Percentiles rank a stretch among this genome's conserved stretches.
These are phyloP conservation scores for Acanthosepion lycidas DNA, from an alignment of 2,888 invertebrate genomes.

Conservation along the genomic window DNA sequence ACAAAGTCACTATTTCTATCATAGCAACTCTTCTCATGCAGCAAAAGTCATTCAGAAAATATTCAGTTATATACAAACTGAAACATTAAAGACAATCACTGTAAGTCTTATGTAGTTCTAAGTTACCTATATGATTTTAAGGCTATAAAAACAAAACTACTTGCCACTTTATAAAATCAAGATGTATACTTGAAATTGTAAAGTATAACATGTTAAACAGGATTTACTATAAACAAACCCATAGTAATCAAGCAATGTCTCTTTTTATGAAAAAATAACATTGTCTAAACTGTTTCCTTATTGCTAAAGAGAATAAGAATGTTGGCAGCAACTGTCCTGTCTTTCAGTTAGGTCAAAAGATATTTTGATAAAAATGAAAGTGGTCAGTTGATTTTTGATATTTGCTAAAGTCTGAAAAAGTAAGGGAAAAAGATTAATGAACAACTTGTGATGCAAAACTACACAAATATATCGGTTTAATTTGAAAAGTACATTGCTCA, in stretches of 20 bases:
- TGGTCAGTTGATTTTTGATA: background rate
- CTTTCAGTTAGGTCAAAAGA: background rate
- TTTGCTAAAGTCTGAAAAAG: background rate
- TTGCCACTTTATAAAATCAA: background rate
- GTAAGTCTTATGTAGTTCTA: slow-evolving; percentile 33
- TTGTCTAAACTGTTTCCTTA: background rate
- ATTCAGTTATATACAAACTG: slow-evolving; percentile 12
- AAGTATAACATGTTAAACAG: slow-evolving; percentile 9
- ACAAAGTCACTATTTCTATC: slow-evolving; percentile 11
- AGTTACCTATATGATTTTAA: background rate
- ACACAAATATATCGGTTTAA: background rate
- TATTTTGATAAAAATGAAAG: background rate
- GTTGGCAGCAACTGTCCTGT: background rate
- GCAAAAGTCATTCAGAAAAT: slow-evolving; percentile 33
- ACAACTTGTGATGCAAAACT: background rate
- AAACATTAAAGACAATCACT: slow-evolving; percentile 1
- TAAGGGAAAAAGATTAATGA: background rate
- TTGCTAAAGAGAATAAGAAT: background rate
- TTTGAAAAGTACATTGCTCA: no score
- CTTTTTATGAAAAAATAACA: background rate
- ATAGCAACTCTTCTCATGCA: background rate
- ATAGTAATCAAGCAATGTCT: background rate
- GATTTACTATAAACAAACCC: background rate
- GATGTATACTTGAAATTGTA: background rate
- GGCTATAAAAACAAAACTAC: background rate